These are phyloP conservation scores for Aramus guarauna DNA, from an alignment of 2,113 vertebrate genomes.

Conservation along the genomic window DNA sequence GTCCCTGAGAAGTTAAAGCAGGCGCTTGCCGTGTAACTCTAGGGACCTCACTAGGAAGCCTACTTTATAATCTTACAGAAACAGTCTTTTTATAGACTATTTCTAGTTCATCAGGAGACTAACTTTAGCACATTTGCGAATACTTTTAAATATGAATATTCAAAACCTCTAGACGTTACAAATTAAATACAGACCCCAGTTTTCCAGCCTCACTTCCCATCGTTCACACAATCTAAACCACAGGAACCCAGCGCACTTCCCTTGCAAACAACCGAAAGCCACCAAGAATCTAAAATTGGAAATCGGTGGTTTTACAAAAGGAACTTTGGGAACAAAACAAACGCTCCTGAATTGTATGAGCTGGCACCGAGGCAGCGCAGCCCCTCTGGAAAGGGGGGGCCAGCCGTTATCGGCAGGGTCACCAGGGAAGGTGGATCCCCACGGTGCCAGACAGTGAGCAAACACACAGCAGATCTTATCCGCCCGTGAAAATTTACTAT, in stretches of 20 bases:
- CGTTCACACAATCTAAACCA: background rate
- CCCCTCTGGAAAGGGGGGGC: background rate
- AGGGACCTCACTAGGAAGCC: background rate
- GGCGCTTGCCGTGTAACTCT: fast-evolving
- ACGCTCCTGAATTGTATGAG: background rate
- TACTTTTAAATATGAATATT: background rate
- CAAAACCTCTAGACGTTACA: background rate
- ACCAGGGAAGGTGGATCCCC: fast-evolving
- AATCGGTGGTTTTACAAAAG: background rate
- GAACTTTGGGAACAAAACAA: background rate
- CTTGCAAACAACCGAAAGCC: background rate
- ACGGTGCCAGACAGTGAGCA: background rate
- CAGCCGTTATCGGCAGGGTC: background rate
- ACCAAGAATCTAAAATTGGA: background rate
- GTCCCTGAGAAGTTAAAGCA: background rate
- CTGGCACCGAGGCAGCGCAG: background rate
- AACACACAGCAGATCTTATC: background rate
- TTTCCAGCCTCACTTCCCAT: background rate
- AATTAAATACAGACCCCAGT: background rate
- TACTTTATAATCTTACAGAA: background rate
- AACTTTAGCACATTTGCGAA: background rate
- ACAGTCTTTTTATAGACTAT: background rate
- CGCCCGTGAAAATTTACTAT: background rate
- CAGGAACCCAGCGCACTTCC: fast-evolving
- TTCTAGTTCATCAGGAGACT: background rate